Evolutionary conservation across 2,113 vertebrate genomes (phyloP), one percentile per base, ranked within the genome.

Genomic region (Paratilapia polleni): DNA sequence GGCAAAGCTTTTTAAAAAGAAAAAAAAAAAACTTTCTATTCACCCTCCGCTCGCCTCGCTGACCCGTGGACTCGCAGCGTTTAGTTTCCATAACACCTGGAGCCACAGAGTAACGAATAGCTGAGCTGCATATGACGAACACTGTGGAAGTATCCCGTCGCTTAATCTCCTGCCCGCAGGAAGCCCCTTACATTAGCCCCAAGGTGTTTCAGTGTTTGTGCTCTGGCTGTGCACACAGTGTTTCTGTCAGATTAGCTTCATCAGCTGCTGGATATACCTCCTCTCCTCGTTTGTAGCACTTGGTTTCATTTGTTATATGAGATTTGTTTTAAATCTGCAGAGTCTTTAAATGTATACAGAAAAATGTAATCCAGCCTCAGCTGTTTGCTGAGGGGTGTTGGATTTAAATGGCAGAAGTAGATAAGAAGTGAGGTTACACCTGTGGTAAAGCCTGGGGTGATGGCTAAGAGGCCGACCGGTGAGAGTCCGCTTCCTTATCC

Each of bases 61-160:
- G 83, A 75, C 52, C 74, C 1, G 24, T 11, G 52, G 79, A 82
- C 82, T 77, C 85, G 77, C 34, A 24, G 28, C 56, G 4, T 77
- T 81, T 34, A 68, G 75, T 52, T 74, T 63, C 19, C 28, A 31
- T 20, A 8, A 57, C 66, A 19, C 75, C 78, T 76, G 2, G 6
- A 80, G 77, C 73, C 24, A 14, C 77, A 26, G 36, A 31, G 22
- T 61, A 38, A 1, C 3, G 15, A 61, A 47, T 2, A 6, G 26
- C 80, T 41, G 77, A 77, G 66, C 60, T 19, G 58, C 22, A 17
- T 31, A 0, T 59, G 83, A 86, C 13, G 15, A 70, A 80, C 15
- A 5, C 8, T 3, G 34, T 13, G 31, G 38, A 73, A 26, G 26
- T 6, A n/a, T 36, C 34, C n/a, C 2, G 12, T 36, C 22, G 43